Evolutionary conservation across 1,140 invertebrate genomes (phyloP).

Genomic region (Bombus huntii): DNA sequence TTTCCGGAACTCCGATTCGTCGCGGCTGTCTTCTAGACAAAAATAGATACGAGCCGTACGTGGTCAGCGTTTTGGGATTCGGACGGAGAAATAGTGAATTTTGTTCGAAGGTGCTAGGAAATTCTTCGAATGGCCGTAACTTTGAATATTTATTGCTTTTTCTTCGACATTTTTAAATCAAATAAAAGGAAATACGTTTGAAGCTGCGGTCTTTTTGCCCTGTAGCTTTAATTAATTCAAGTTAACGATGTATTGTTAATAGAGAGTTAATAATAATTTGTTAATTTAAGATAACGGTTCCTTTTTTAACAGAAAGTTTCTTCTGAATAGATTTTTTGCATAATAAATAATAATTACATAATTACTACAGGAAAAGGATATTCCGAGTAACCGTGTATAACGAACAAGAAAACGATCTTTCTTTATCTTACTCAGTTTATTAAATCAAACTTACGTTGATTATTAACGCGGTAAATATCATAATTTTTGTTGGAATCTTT

Average conservation of each 20-base stretch:
- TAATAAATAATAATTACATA: neutral
- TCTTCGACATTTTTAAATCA: neutral
- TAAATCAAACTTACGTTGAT: neutral
- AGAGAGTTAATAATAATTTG: neutral
- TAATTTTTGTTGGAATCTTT: no score
- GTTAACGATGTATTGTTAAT: neutral
- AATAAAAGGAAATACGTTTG: neutral
- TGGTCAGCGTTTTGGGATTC: neutral
- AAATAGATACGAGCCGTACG: conserved; percentile 22
- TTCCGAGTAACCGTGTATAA: neutral
- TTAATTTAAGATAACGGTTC: no score
- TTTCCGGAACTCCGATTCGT: neutral
- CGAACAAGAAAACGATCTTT: neutral
- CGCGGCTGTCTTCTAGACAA: neutral
- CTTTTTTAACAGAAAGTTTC: neutral
- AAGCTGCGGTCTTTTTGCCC: neutral
- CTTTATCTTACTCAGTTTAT: neutral
- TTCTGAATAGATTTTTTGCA: neutral
- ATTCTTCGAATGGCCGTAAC: neutral
- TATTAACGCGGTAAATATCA: neutral
- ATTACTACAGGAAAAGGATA: neutral
- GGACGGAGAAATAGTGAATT: neutral
- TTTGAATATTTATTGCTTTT: neutral
- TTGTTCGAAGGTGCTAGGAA: neutral
- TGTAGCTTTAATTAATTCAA: neutral